These are phyloP conservation scores for Periparus ater DNA, from an alignment of 2,797 vertebrate species.

Conservation along the genomic window DNA sequence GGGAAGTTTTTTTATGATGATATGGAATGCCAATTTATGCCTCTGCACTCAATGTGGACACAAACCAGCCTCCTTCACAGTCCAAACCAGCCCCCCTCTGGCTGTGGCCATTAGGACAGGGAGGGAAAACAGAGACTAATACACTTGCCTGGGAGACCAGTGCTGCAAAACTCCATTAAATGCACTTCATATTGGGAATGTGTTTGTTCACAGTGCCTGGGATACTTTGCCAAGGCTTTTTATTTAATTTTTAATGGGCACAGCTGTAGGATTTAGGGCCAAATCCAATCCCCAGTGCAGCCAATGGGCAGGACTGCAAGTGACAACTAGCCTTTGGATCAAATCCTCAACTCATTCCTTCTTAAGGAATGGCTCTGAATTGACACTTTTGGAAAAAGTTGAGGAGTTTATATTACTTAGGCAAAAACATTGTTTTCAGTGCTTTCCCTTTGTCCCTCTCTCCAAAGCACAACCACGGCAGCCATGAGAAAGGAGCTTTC, in stretches of 20 bases:
- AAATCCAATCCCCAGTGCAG: background rate
- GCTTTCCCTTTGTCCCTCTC: background rate
- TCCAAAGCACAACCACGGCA: background rate
- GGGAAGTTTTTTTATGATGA: conserved; percentile 79
- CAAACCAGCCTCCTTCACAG: conserved; percentile 73
- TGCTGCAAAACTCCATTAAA: conserved; percentile 61
- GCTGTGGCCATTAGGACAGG: conserved; percentile 76
- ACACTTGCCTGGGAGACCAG: conserved; percentile 65
- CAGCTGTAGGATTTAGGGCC: background rate
- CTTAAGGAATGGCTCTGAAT: background rate
- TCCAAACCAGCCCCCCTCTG: conserved; percentile 60
- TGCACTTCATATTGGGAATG: conserved; percentile 42
- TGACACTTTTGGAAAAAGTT: background rate
- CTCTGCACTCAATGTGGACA: conserved; percentile 67
- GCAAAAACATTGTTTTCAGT: background rate
- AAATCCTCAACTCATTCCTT: background rate
- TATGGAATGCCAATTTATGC: conserved; percentile 83
- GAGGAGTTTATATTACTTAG: background rate
- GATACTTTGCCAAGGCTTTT: conserved; percentile 33
- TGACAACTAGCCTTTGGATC: background rate
- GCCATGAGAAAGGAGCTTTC: background rate
- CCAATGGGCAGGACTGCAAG: background rate
- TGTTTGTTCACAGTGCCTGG: conserved; percentile 36
- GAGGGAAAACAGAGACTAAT: conserved; percentile 70
- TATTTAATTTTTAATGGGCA: conserved; percentile 41